Conservation (phyloP, 2,797 vertebrate genomes). For the Amniataba percoides region DNA sequence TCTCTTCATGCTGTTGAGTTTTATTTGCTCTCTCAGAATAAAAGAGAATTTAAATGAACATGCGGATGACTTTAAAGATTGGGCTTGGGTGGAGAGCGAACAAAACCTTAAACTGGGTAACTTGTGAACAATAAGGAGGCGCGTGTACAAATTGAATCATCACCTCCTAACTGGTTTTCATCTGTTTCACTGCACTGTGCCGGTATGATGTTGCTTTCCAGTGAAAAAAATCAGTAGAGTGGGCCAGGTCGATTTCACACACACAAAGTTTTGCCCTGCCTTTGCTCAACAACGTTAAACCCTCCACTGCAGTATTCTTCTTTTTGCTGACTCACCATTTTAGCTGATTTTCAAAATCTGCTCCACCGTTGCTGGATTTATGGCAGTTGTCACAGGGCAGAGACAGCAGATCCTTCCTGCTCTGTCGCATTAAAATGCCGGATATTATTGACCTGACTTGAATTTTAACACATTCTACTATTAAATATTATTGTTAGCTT, state of each 20-base stretch:
- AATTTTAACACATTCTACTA: not conserved
- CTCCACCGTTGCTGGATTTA: slow-evolving; percentile 14
- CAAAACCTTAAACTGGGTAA: slow-evolving; percentile 33
- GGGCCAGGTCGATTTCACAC: slow-evolving; percentile 23
- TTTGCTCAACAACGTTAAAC: slow-evolving; percentile 28
- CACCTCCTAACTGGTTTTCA: not conserved
- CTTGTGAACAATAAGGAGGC: slow-evolving; percentile 18
- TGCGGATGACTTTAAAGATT: slow-evolving; percentile 40
- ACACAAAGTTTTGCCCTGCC: slow-evolving; percentile 26
- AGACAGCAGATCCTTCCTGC: slow-evolving; percentile 24
- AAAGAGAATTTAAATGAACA: slow-evolving; percentile 70
- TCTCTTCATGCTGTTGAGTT: slow-evolving; percentile 39
- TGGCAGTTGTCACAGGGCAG: slow-evolving; percentile 14
- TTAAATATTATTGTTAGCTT: slow-evolving; percentile 12
- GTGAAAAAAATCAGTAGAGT: not conserved
- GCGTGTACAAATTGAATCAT: slow-evolving; percentile 15
- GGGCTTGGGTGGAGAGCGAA: slow-evolving; percentile 33
- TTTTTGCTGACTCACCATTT: slow-evolving; percentile 60
- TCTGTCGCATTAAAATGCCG: not conserved
- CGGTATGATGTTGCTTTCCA: slow-evolving; percentile 31
- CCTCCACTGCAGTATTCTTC: slow-evolving; percentile 45
- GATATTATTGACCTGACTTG: slow-evolving; percentile 11
- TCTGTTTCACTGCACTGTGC: slow-evolving; percentile 5
- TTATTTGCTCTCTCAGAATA: slow-evolving; percentile 50
- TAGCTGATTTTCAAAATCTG: slow-evolving; percentile 37